These are phyloP conservation scores for Apodemia hepburni DNA, from an alignment of 2,888 invertebrate genomes.

Conservation along the genomic window DNA sequence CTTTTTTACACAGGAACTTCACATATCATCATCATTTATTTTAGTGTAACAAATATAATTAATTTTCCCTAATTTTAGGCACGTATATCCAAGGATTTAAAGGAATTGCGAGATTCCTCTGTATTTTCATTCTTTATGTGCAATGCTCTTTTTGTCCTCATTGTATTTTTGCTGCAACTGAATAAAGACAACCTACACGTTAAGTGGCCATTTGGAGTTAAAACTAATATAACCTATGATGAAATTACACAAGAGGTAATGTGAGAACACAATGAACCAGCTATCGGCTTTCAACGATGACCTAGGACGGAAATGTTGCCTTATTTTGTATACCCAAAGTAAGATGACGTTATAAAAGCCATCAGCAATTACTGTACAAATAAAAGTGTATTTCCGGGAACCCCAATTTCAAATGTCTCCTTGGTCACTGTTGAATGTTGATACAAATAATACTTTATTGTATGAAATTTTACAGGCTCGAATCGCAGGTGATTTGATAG, in stretches of 20 bases:
- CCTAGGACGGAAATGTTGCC: conserved; percentile 43
- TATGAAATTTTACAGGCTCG: conserved; percentile 87
- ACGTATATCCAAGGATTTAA: conserved; percentile 93
- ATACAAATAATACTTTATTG: conserved; percentile 63
- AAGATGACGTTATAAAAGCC: neutral
- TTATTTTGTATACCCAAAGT: neutral
- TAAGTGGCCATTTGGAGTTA: conserved; percentile 97
- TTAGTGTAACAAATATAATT: conserved; percentile 25
- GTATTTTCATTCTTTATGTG: conserved; percentile 99
- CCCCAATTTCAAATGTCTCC: conserved; percentile 41
- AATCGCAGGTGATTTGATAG: conserved; percentile 94
- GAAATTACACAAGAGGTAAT: conserved; percentile 95
- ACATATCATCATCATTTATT: neutral
- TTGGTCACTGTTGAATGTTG: conserved; percentile 80
- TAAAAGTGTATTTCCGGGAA: neutral
- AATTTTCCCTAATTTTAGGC: conserved; percentile 85
- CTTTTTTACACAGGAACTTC: conserved; percentile 2
- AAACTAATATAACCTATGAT: conserved; percentile 95
- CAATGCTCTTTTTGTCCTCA: conserved; percentile 98
- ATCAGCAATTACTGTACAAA: neutral
- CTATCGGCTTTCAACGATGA: conserved; percentile 74
- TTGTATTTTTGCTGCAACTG: conserved; percentile 98
- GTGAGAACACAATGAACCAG: conserved; percentile 65
- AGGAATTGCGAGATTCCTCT: conserved; percentile 96
- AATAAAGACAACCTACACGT: conserved; percentile 98